These are phyloP conservation scores for Polypedilum vanderplanki DNA, from an alignment of 1,140 invertebrate genomes.

Conservation along the genomic window DNA sequence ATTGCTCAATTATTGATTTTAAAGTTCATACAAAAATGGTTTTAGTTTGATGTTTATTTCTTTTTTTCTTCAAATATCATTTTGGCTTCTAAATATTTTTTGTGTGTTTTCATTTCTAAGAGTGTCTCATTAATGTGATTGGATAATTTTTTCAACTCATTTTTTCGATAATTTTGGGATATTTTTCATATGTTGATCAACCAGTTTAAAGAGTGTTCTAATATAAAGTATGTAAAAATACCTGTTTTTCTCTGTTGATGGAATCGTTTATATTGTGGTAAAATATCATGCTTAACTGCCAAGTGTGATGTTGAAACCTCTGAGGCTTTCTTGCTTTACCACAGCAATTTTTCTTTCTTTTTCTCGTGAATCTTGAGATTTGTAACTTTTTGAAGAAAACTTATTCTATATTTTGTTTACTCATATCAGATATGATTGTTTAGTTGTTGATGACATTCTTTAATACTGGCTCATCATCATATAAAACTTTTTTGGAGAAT, in stretches of 20 bases:
- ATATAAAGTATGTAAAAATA: no score
- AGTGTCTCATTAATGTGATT: conserved; percentile 6
- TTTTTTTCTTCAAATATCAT: not conserved
- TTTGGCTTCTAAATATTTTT: not conserved
- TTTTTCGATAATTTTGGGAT: not conserved
- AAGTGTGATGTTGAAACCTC: not conserved
- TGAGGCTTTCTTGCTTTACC: not conserved
- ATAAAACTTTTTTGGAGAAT: no score
- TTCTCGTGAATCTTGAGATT: no score
- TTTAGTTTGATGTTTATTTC: not conserved
- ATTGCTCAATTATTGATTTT: not conserved
- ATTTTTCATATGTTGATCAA: not conserved
- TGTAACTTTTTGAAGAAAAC: no score
- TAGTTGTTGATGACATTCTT: no score
- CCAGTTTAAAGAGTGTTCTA: not conserved
- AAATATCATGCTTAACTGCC: not conserved
- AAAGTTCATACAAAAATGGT: not conserved
- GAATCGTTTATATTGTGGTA: not conserved
- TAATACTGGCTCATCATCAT: no score
- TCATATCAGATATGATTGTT: no score
- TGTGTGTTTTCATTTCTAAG: not conserved
- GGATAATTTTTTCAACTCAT: not conserved
- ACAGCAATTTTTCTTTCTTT: no score
- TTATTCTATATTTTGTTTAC: no score
- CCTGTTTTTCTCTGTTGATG: not conserved